These are phyloP conservation scores for Drosophila nannoptera DNA, from an alignment of 1,140 invertebrate genomes.

Conservation along the genomic window DNA sequence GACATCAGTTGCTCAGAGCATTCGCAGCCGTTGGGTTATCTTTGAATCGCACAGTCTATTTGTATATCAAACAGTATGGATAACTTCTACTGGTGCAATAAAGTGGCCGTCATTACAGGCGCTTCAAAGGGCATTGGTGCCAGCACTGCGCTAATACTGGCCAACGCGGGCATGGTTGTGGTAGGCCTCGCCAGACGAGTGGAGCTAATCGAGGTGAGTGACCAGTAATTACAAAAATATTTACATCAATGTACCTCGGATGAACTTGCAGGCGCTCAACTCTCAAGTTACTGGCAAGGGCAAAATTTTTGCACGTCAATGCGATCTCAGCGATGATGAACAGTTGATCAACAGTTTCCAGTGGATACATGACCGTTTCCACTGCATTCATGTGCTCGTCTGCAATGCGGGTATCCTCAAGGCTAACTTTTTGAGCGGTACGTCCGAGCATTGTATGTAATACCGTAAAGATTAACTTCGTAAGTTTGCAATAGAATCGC, in stretches of 20 bases:
- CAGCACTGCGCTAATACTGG: conserved; percentile 78
- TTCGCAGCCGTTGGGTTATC: conserved; percentile 38
- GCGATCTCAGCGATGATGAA: conserved; percentile 82
- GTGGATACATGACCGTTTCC: conserved; percentile 69
- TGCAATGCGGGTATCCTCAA: conserved; percentile 77
- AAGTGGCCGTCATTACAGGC: conserved; percentile 84
- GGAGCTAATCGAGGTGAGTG: conserved; percentile 79
- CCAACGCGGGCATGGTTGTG: conserved; percentile 81
- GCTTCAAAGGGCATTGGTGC: conserved; percentile 84
- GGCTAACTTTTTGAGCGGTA: conserved; percentile 72
- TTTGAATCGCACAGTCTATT: not conserved
- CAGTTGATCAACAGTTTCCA: conserved; percentile 81
- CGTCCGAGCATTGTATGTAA: not conserved
- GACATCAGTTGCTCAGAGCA: conserved; percentile 40
- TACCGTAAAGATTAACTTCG: too few relatives aligned
- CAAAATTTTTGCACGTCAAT: conserved; percentile 78
- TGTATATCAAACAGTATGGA: conserved; percentile 79
- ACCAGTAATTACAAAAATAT: conserved; percentile 15
- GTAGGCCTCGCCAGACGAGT: conserved; percentile 82
- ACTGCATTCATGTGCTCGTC: conserved; percentile 65
- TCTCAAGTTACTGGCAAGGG: conserved; percentile 60
- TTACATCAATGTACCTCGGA: not conserved
- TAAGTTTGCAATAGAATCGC: conserved; percentile 47
- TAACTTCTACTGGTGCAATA: conserved; percentile 80
- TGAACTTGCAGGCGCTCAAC: conserved; percentile 41